A percentile compares a stretch with the other conserved stretches of the same genome.
Evolutionary conservation across 2,888 invertebrate species (phyloP).

Genomic region (Synanthedon formicaeformis): DNA sequence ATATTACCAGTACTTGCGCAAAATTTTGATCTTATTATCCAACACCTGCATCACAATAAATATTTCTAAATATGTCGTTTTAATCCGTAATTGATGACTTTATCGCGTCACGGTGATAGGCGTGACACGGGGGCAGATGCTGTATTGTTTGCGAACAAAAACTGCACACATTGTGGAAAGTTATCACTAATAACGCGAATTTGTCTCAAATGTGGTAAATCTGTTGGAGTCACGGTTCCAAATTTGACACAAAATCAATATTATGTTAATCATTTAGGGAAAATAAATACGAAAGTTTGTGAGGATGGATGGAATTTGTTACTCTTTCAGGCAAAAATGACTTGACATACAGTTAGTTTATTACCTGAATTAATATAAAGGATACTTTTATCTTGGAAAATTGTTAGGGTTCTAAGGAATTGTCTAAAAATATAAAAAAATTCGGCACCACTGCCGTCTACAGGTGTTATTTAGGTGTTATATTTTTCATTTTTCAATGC

Average conservation of each 20-base stretch:
- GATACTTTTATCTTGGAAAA: no score
- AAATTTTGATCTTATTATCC: no score
- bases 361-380: no score
- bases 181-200: slow-evolving; percentile 48
- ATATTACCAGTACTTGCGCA: no score
- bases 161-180: slow-evolving; percentile 32
- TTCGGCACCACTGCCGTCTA: no score
- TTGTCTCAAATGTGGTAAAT: slow-evolving; percentile 37
- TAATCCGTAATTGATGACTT: slow-evolving; percentile 25
- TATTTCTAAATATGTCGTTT: background rate
- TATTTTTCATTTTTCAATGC: no score
- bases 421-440: no score
- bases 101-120: slow-evolving; percentile 31
- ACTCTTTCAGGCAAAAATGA: no score
- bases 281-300: background rate
- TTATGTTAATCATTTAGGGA: background rate
- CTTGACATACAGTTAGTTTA: no score
- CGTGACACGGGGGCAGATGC: slow-evolving; percentile 46
- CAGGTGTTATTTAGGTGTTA: no score
- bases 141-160: slow-evolving; percentile 19
- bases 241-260: background rate
- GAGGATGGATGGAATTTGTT: no score
- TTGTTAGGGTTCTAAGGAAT: no score
- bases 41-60: background rate
- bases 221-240: slow-evolving; percentile 8